These are phyloP conservation scores for Ispidina lecontei DNA, from an alignment of 2,797 vertebrate species.

Conservation along the genomic window DNA sequence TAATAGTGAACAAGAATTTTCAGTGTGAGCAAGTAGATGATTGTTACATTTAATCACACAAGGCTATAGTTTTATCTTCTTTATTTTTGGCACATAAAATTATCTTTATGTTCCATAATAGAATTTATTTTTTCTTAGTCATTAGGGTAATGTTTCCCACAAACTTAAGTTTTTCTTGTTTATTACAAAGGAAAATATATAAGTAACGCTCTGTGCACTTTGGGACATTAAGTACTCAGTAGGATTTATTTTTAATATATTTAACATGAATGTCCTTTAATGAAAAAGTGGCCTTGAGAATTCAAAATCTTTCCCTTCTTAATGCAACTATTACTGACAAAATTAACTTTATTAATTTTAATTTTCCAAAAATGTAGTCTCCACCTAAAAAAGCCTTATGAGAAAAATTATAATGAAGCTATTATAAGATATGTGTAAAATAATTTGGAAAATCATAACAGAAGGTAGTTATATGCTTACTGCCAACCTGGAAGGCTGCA, in stretches of 20 bases:
- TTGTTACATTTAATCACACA: background rate
- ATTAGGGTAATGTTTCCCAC: background rate
- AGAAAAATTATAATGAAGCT: background rate
- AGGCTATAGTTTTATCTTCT: background rate
- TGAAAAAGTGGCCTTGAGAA: background rate
- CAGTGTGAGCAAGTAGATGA: background rate
- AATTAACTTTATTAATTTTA: background rate
- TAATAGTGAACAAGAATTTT: background rate
- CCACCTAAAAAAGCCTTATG: background rate
- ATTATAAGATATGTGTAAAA: background rate
- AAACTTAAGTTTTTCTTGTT: background rate
- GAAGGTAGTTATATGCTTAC: slow-evolving; percentile 19
- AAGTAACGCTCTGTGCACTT: background rate
- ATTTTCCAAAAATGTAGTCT: background rate
- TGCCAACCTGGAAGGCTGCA: background rate
- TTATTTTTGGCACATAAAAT: background rate
- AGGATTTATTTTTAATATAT: background rate
- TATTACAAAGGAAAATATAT: background rate
- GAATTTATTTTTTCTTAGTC: background rate
- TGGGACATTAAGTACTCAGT: background rate
- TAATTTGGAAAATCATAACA: background rate
- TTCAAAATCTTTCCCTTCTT: background rate
- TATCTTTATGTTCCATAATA: background rate
- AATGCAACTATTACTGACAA: background rate
- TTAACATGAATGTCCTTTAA: background rate